Evolutionary conservation across 2,888 invertebrate species (phyloP).

Genomic region (Omphaloscelis lunosa): DNA sequence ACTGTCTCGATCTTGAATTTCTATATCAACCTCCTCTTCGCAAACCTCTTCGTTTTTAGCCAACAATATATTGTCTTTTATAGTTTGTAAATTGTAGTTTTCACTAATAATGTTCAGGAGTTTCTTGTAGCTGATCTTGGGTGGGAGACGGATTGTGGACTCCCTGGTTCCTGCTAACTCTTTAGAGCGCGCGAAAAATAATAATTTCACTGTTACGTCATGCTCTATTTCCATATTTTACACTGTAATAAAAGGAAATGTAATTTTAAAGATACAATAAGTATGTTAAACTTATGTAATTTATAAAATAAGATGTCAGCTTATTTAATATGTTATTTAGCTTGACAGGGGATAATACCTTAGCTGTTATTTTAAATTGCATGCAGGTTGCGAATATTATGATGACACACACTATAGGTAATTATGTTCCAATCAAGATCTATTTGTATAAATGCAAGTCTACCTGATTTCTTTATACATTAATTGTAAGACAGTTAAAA

Average conservation of each 20-base stretch:
- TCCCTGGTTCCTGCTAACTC: slow-evolving; percentile 94
- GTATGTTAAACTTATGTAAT: neutral
- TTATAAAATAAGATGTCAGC: neutral
- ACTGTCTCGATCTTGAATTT: slow-evolving; percentile 93
- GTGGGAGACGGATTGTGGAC: slow-evolving; percentile 88
- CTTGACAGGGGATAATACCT: neutral
- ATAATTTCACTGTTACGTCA: slow-evolving; percentile 91
- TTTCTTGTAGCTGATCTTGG: slow-evolving; percentile 88
- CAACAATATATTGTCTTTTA: slow-evolving; percentile 93
- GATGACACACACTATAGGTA: neutral
- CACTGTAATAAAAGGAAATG: slow-evolving; percentile 71
- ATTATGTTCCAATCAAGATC: neutral
- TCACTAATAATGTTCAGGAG: slow-evolving; percentile 91
- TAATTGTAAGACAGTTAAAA: neutral
- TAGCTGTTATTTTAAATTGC: neutral
- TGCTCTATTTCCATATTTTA: slow-evolving; percentile 87
- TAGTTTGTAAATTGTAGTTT: slow-evolving; percentile 92
- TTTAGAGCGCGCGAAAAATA: slow-evolving; percentile 97
- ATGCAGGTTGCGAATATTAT: neutral
- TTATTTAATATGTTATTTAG: neutral
- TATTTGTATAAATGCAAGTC: neutral
- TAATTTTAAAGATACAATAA: neutral
- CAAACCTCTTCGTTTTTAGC: slow-evolving; percentile 96
- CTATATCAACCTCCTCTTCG: slow-evolving; percentile 87
- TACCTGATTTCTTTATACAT: neutral